Percentiles rank a stretch among this genome's conserved stretches.
Evolutionary conservation across 2,113 vertebrate species (phyloP).

Genomic region (Takifugu flavidus): DNA sequence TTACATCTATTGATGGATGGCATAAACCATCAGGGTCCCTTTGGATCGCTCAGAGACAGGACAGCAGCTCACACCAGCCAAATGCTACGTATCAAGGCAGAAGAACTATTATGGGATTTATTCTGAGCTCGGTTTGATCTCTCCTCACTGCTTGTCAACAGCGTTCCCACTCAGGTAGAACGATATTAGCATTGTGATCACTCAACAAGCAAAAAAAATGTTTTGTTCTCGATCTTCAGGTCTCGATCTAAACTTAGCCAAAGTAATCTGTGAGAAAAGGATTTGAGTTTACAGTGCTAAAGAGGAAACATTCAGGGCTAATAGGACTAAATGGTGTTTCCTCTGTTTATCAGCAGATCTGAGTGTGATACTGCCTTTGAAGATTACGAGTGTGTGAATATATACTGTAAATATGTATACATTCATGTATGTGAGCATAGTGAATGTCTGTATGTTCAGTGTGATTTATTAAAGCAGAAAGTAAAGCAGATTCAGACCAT

Average conservation of each 20-base stretch:
- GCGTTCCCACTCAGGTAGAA: conserved; percentile 39
- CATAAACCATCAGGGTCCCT: too few species aligned
- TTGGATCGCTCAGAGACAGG: too few species aligned
- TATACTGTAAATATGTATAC: too few species aligned
- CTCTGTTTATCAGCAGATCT: background rate
- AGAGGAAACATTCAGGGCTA: conserved; percentile 14
- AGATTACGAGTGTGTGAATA: too few species aligned
- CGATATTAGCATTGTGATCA: background rate
- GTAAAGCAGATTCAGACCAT: background rate
- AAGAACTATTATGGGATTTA: conserved; percentile 14
- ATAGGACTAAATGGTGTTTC: conserved; percentile 20
- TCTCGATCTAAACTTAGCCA: conserved; percentile 40
- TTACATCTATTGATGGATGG: too few species aligned
- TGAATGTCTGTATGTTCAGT: background rate
- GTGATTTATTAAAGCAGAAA: background rate
- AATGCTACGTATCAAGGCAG: background rate
- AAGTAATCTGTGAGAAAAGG: conserved; percentile 48
- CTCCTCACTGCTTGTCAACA: conserved; percentile 8
- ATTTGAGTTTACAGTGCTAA: conserved; percentile 42
- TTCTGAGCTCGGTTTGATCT: conserved; percentile 14
- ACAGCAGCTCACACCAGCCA: too few species aligned
- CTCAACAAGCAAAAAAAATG: background rate
- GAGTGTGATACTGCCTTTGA: background rate
- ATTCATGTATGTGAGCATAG: background rate
- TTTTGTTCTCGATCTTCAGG: background rate